Percentiles rank a stretch among this genome's conserved stretches.
phyloP scores from a whole-genome alignment of 2,797 vertebrate species.

The Sebastes melanostomus region DNA sequence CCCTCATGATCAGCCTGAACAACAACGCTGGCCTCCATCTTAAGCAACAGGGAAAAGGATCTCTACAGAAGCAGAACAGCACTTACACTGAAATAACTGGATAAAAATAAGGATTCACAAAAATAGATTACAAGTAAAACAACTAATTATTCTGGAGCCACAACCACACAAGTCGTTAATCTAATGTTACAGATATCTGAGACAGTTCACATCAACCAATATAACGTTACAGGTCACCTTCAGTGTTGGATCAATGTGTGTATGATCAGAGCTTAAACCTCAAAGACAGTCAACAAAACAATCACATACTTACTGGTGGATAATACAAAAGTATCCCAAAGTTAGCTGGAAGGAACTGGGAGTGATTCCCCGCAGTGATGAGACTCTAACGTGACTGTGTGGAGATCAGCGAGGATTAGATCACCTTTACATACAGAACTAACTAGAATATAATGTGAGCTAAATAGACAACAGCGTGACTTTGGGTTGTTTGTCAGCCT shows the following conservation, averaged over 20 bases:
- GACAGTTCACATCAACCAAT: neutral
- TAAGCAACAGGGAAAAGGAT: neutral
- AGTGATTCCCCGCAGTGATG: neutral
- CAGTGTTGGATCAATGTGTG: neutral
- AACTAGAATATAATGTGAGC: neutral
- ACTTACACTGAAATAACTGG: neutral
- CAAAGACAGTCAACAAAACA: conserved; percentile 24
- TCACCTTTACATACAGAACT: neutral
- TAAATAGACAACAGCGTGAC: neutral
- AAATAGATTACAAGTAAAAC: neutral
- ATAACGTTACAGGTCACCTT: neutral
- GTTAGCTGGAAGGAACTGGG: conserved; percentile 27
- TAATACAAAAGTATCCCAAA: conserved; percentile 23
- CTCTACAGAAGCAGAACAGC: neutral
- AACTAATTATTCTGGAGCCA: neutral
- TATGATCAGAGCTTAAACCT: neutral
- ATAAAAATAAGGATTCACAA: neutral
- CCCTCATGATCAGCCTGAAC: neutral
- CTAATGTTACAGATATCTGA: neutral
- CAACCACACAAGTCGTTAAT: neutral
- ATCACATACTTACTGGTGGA: conserved; percentile 56
- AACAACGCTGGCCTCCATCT: conserved; percentile 12
- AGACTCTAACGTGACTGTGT: neutral
- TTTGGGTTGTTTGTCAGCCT: neutral
- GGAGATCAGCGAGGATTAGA: neutral